Evolutionary conservation across 1,140 invertebrate genomes (phyloP).

Genomic region (Eriocheir sinensis): DNA sequence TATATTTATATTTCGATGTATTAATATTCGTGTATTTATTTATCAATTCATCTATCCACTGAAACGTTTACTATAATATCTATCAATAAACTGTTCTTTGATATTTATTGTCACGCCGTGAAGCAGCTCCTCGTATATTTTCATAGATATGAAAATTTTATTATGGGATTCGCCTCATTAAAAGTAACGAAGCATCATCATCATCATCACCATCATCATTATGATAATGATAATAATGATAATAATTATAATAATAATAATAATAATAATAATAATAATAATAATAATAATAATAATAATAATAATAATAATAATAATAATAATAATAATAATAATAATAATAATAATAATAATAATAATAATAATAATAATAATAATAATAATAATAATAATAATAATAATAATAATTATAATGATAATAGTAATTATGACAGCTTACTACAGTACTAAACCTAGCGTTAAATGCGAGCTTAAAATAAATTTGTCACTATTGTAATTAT

Average conservation of each 20-base stretch:
- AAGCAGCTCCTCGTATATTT: no score
- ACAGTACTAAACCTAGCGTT: no score
- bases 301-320: conserved; percentile 48
- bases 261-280: conserved; percentile 38
- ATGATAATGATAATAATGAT: background rate
- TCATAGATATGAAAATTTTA: no score
- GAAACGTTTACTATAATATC: no score
- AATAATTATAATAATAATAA: conserved; percentile 29
- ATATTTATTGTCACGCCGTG: no score
- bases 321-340: background rate
- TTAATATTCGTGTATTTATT: background rate
- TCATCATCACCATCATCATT: background rate
- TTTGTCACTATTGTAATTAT: background rate
- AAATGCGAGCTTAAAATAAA: no score
- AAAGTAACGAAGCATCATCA: background rate
- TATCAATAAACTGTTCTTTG: no score
- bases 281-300: conserved; percentile 57
- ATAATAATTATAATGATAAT: background rate
- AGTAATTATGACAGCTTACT: background rate
- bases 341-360: conserved; percentile 39
- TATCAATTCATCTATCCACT: no score
- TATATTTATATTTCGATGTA: conserved; percentile 41
- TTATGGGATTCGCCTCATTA: no score
- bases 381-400: conserved; percentile 32
- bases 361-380: conserved; percentile 52